phyloP scores from a whole-genome alignment of 2,888 invertebrate genomes.

The Sympetrum striolatum region DNA sequence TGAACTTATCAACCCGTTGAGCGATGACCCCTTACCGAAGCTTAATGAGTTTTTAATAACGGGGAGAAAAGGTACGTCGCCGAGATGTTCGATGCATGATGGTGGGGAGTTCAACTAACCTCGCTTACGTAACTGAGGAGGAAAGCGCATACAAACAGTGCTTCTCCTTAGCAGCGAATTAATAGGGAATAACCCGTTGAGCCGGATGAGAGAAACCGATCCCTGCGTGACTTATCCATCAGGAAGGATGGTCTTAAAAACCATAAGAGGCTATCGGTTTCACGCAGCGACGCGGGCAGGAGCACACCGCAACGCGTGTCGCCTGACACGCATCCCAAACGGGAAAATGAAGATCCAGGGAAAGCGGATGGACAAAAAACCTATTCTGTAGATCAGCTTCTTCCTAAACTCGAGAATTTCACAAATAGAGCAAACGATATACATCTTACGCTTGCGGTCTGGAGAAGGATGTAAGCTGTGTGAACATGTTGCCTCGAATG shows the following conservation, averaged over 20 bases:
- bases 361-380: neutral
- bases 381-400: neutral
- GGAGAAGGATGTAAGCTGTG: neutral
- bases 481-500: neutral
- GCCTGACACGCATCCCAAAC: neutral
- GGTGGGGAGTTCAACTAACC: neutral
- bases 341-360: neutral
- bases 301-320: neutral
- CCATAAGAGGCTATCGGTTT: neutral
- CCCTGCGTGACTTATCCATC: neutral
- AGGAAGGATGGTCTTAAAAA: neutral
- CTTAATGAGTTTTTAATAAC: constrained; percentile 1
- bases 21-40: neutral
- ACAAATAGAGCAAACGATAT: neutral
- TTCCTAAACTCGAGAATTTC: neutral
- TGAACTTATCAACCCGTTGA: neutral
- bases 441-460: neutral
- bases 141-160: neutral
- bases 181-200: neutral
- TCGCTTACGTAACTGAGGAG: neutral
- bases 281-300: neutral
- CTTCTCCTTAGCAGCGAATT: neutral
- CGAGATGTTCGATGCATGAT: neutral
- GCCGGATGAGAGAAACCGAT: neutral
- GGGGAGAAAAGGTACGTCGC: neutral